These are phyloP conservation scores for Penaeus chinensis DNA, from an alignment of 1,140 invertebrate species.

Conservation along the genomic window DNA sequence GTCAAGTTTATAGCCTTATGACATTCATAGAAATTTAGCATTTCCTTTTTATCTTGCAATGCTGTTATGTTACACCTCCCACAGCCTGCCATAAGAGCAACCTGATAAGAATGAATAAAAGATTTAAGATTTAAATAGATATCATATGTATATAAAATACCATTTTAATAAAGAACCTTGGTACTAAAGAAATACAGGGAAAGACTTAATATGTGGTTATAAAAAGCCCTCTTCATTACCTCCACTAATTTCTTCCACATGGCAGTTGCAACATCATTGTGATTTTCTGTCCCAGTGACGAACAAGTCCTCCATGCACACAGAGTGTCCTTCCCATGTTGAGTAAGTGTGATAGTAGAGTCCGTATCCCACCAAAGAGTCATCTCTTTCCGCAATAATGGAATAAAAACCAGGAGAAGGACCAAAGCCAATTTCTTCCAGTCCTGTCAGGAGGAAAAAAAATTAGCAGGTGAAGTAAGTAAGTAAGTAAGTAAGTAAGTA, in stretches of 20 bases:
- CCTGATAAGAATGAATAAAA: constrained; percentile 5
- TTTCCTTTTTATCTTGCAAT: constrained; percentile 2
- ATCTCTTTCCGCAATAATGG: background rate
- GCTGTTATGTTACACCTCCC: background rate
- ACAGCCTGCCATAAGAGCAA: background rate
- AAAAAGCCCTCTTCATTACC: background rate
- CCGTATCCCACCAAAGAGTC: constrained; percentile 8
- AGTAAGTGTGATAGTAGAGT: constrained; percentile 27
- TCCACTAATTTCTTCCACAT: constrained; percentile 11
- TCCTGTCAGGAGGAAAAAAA: too few relatives aligned
- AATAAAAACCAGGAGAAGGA: too few relatives aligned
- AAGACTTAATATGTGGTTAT: too few relatives aligned
- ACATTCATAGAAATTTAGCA: background rate
- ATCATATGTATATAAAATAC: background rate
- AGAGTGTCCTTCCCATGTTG: constrained; percentile 18
- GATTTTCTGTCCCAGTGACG: background rate
- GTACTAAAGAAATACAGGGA: too few relatives aligned
- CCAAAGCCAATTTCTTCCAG: too few relatives aligned
- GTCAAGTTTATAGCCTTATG: constrained; percentile 22
- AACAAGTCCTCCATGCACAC: constrained; percentile 19
- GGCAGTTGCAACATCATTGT: constrained; percentile 1
- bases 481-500: too few relatives aligned
- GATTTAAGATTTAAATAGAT: background rate
- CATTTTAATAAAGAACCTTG: background rate
- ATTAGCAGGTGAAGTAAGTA: too few relatives aligned